Evolutionary conservation across 2,888 invertebrate genomes (phyloP).

Genomic region (Panzeria rudis): DNA sequence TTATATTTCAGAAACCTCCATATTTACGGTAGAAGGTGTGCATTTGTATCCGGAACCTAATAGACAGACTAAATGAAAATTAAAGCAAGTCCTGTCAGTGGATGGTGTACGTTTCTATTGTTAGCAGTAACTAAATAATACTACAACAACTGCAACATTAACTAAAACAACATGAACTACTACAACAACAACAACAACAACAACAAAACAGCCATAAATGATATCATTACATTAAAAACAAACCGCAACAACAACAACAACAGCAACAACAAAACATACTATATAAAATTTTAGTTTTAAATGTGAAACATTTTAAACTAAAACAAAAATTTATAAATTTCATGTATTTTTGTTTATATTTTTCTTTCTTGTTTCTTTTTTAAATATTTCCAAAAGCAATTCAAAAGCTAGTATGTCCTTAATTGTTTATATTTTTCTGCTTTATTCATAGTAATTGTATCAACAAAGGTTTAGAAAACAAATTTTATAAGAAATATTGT

Average conservation of each 20-base stretch:
- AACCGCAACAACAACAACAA: conserved; percentile 40
- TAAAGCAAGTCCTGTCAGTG: conserved; percentile 84
- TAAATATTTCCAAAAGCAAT: conserved; percentile 1
- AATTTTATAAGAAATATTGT: no score
- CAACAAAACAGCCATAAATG: conserved; percentile 74
- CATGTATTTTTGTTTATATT: not conserved
- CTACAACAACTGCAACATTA: conserved; percentile 67
- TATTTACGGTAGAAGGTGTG: conserved; percentile 97
- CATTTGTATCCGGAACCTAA: conserved; percentile 90
- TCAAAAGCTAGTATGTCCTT: conserved; percentile 1
- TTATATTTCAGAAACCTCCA: conserved; percentile 93
- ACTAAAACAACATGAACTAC: conserved; percentile 58
- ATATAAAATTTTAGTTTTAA: conserved; percentile 52
- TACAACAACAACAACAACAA: conserved; percentile 51
- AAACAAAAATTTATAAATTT: conserved; percentile 10
- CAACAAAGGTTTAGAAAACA: no score
- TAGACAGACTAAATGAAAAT: conserved; percentile 85
- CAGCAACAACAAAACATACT: conserved; percentile 39
- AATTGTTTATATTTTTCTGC: conserved; percentile 38
- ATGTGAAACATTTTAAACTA: conserved; percentile 32
- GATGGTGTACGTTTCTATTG: conserved; percentile 84
- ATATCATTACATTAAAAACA: conserved; percentile 61
- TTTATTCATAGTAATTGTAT: no score
- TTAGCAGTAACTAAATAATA: conserved; percentile 78
- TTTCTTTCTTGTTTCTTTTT: not conserved